Evolutionary conservation across 2,888 invertebrate species (phyloP), one percentile per base, ranked within the genome.

Genomic region (Epiblema foenella): DNA sequence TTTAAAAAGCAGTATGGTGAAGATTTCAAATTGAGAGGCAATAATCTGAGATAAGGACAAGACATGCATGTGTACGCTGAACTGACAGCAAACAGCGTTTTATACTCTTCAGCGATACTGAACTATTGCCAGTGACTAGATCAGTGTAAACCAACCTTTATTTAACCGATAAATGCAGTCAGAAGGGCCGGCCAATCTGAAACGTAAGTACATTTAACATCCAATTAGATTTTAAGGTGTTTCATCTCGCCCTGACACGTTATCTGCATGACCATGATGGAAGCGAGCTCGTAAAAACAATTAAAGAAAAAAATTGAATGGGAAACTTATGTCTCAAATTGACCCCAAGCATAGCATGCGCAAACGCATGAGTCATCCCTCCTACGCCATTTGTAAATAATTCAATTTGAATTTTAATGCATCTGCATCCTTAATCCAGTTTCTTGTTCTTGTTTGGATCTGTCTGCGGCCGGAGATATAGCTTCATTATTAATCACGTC

Each of bases 371-470:
- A 69, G 18, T 69, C 69, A 64, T 10, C n/a, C 57, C 51, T 18
- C 63, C 69, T 57, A 64, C 69, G 63, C 64, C 42, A 51, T 58
- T 63, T 69, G 54, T 64, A 69, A 69, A 69, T 69, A 63, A 51
- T 64, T 64, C 51, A 64, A 69, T 69, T 69, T 64, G 39, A 58
- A 69, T 64, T 69, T 69, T 64, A 69, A 64, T 64, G 51, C 68
- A 58, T 64, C 39, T 52, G 69, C 57, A 64, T 69, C 57, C 63
- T 64, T 51, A 58, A 64, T 58, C 29, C 63, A 1, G 63, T 4
- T 18, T 54, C 52, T 39, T 64, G 52, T 64, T 64, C 64, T 54
- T 64, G 54, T 64, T 64, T 54, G 2, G 18, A 60, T 12, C 20
- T 39, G 64, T 54, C 62, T 33, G 62, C 24, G 24, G 10, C 52